Evolutionary conservation across 1,140 invertebrate species (phyloP).

Genomic region (Dufourea novaeangliae): DNA sequence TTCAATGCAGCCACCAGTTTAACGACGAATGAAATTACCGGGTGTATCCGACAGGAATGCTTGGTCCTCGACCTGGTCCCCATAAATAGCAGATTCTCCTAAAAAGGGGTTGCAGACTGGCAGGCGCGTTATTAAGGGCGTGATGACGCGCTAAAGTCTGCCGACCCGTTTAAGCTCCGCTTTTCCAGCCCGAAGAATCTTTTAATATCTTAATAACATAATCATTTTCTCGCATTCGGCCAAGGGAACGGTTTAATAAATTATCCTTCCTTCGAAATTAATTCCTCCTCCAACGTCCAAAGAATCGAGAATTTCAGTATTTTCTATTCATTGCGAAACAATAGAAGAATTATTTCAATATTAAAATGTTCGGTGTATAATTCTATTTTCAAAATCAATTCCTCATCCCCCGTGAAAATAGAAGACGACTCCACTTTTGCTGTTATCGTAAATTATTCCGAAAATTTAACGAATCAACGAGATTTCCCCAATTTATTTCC

Average conservation of each 20-base stretch:
- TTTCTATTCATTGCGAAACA: too few relatives aligned
- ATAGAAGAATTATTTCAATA: too few relatives aligned
- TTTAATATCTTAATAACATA: constrained; percentile 4
- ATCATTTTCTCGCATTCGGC: constrained; percentile 1
- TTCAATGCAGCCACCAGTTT: constrained; percentile 37
- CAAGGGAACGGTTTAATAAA: background rate
- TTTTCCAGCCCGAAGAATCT: background rate
- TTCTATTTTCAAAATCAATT: background rate
- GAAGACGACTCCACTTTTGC: background rate
- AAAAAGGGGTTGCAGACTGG: constrained; percentile 36
- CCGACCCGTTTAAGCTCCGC: background rate
- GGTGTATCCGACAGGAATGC: constrained; percentile 47
- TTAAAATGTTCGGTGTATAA: background rate
- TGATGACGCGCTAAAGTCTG: constrained; percentile 37
- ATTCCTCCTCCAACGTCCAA: background rate
- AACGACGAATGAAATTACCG: constrained; percentile 58
- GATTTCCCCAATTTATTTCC: background rate
- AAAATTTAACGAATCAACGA: background rate
- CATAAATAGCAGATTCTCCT: constrained; percentile 49
- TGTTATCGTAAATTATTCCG: background rate
- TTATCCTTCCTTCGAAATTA: background rate
- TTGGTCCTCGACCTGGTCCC: constrained; percentile 16
- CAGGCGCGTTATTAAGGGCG: constrained; percentile 53
- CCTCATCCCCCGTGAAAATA: too few relatives aligned
- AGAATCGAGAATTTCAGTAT: too few relatives aligned